Evolutionary conservation across 1,140 invertebrate species (phyloP).

Genomic region (Diabrotica undecimpunctata): DNA sequence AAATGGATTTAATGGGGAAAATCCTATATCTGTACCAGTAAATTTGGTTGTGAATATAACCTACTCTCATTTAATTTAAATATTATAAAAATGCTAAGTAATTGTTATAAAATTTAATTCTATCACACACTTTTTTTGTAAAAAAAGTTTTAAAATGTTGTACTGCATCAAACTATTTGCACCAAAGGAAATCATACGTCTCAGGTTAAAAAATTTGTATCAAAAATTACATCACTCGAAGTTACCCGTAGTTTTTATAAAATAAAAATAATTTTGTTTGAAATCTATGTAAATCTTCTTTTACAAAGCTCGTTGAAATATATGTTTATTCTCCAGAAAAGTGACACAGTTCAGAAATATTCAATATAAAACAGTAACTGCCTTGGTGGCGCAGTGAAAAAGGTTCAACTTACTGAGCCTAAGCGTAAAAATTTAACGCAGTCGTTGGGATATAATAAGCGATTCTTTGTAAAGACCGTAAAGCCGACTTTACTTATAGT

Average conservation of each 20-base stretch:
- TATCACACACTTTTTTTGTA: conserved; percentile 23
- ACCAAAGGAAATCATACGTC: conserved; percentile 15
- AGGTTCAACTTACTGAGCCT: no score
- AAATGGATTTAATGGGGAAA: no score
- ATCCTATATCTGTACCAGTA: conserved; percentile 3
- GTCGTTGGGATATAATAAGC: no score
- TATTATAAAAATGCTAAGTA: conserved; percentile 22
- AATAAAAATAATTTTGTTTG: no score
- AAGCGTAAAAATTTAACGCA: no score
- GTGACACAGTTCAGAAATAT: no score
- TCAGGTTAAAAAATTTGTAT: conserved; percentile 1
- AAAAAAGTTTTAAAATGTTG: conserved; percentile 23
- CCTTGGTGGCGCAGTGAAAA: no score
- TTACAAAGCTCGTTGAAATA: background rate
- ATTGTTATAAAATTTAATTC: conserved; percentile 21
- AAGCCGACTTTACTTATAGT: no score
- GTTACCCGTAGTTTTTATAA: conserved; percentile 1
- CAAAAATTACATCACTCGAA: conserved; percentile 14
- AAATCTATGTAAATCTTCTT: background rate
- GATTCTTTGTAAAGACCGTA: no score
- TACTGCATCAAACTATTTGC: conserved; percentile 21
- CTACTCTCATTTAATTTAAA: conserved; percentile 22
- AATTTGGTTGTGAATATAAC: conserved; percentile 19
- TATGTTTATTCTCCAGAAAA: no score
- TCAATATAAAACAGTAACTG: no score